A percentile compares a stretch with the other conserved stretches of the same genome.
phyloP scores from a whole-genome alignment of 1,140 invertebrate species.

The Euwallacea fornicatus region DNA sequence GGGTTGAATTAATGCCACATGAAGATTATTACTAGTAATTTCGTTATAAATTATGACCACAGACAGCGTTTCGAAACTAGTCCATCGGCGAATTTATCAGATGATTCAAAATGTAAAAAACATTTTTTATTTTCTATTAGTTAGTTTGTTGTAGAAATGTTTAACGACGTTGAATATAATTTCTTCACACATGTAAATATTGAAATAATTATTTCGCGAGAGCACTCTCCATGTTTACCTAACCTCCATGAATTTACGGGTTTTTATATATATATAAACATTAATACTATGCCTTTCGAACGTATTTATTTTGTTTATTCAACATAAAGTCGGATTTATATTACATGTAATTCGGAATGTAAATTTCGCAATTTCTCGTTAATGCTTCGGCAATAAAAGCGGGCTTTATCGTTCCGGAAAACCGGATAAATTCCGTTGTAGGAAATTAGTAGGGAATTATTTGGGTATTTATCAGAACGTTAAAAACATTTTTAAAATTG shows the following conservation, averaged over 20 bases:
- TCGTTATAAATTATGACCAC: too few relatives aligned
- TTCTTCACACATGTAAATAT: conserved; percentile 12
- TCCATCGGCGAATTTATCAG: too few relatives aligned
- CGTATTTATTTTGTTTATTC: conserved; percentile 14
- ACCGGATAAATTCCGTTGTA: background rate
- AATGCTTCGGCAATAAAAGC: background rate
- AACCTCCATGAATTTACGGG: conserved; percentile 7
- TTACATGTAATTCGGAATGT: conserved; percentile 4
- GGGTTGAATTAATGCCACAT: background rate
- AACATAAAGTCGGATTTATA: conserved; percentile 8
- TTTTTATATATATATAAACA: conserved; percentile 7
- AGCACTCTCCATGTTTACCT: conserved; percentile 6
- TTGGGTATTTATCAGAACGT: too few relatives aligned
- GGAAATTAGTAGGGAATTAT: background rate
- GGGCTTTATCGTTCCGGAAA: background rate
- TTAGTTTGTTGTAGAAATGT: background rate
- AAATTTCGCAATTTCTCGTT: background rate
- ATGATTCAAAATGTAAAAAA: too few relatives aligned
- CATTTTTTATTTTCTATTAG: too few relatives aligned
- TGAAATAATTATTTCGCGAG: conserved; percentile 8
- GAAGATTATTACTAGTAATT: too few relatives aligned
- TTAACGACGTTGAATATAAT: conserved; percentile 2
- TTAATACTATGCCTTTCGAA: background rate
- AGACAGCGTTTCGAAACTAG: too few relatives aligned
- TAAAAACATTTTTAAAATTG: too few relatives aligned